phyloP scores from a whole-genome alignment of 2,113 vertebrate species.

The Phalacrocorax carbo region DNA sequence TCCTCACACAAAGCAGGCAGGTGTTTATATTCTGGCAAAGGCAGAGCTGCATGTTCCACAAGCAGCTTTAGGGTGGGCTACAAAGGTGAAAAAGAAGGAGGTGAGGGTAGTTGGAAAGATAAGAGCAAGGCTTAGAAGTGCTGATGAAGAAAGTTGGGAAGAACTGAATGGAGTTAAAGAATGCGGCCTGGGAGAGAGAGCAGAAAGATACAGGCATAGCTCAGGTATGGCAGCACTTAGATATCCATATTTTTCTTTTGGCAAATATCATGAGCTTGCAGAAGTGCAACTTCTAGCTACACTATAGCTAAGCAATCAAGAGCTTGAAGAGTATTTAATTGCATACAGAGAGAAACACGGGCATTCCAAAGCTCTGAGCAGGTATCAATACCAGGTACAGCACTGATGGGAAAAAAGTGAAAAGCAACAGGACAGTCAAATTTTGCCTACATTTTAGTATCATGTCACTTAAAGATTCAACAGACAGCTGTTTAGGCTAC shows the following conservation, averaged over 20 bases:
- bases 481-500: neutral
- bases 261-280: neutral
- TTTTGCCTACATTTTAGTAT: neutral
- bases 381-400: neutral
- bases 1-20: neutral
- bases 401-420: neutral
- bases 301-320: neutral
- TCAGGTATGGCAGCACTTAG: neutral
- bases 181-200: neutral
- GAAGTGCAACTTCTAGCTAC: neutral
- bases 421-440: neutral
- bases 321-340: neutral
- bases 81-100: neutral
- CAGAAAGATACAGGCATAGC: neutral
- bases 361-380: neutral
- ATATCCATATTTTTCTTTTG: neutral
- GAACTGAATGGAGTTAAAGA: neutral
- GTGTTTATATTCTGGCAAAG: neutral
- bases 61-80: neutral
- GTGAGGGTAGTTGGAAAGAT: neutral
- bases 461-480: neutral
- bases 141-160: neutral
- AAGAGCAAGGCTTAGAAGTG: neutral
- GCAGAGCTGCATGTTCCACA: neutral
- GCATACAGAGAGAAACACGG: neutral